Percentiles rank a stretch among this genome's conserved stretches.
Evolutionary conservation across 2,888 invertebrate genomes (phyloP).

Genomic region (Sipunculus nudus): DNA sequence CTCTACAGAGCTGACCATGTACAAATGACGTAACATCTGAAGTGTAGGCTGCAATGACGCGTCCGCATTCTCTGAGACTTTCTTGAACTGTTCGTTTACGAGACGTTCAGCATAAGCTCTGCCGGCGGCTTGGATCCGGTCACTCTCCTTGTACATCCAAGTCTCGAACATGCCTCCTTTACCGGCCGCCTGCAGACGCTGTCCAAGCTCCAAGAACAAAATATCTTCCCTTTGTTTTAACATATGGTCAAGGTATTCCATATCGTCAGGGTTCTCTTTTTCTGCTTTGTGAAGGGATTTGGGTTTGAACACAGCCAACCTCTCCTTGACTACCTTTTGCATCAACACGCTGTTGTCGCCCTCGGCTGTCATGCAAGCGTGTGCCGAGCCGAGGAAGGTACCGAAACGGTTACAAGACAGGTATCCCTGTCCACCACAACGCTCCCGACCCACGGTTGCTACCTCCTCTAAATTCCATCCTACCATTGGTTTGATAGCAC

Average conservation of each 20-base stretch:
- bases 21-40: slow-evolving; percentile 37
- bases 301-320: slow-evolving; percentile 34
- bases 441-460: slow-evolving; percentile 38
- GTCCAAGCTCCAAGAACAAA: slow-evolving; percentile 34
- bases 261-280: slow-evolving; percentile 8
- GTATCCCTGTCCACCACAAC: slow-evolving; percentile 50
- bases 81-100: slow-evolving; percentile 37
- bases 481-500: slow-evolving; percentile 45
- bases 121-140: slow-evolving; percentile 41
- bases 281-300: background rate
- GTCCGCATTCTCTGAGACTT: slow-evolving; percentile 28
- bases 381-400: slow-evolving; percentile 42
- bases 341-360: slow-evolving; percentile 48
- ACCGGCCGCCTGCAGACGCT: slow-evolving; percentile 34
- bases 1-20: slow-evolving; percentile 37
- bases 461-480: slow-evolving; percentile 41
- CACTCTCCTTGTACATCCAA: slow-evolving; percentile 48
- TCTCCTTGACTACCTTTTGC: slow-evolving; percentile 49
- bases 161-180: slow-evolving; percentile 41
- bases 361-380: slow-evolving; percentile 48
- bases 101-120: slow-evolving; percentile 39
- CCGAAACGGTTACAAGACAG: slow-evolving; percentile 45
- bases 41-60: slow-evolving; percentile 30
- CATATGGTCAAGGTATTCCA: slow-evolving; percentile 30
- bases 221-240: slow-evolving; percentile 32